Percentiles rank a stretch among this genome's conserved stretches.
Conservation (phyloP, 2,113 vertebrate genomes). For the Psettodes erumei region DNA sequence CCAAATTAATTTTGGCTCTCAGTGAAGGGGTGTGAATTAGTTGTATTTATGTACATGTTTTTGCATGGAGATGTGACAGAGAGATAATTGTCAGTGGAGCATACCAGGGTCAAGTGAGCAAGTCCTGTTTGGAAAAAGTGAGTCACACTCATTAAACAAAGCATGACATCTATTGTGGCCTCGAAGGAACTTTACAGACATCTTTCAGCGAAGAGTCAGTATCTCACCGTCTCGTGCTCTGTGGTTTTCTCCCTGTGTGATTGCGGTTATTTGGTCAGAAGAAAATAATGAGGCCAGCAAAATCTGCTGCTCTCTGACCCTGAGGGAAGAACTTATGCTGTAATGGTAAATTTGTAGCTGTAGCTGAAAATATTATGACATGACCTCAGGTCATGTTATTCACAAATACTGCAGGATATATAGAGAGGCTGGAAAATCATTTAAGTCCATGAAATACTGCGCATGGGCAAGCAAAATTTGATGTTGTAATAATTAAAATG, state of each 20-base stretch:
- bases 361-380: constrained; percentile 33
- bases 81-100: too few relatives aligned
- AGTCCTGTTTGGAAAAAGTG: background rate
- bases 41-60: background rate
- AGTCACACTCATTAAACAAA: background rate
- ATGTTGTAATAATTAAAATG: background rate
- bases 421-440: background rate
- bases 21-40: background rate
- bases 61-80: background rate
- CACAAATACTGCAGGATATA: too few relatives aligned
- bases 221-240: background rate
- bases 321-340: constrained; percentile 20
- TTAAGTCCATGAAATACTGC: background rate
- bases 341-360: constrained; percentile 10
- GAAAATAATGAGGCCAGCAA: constrained; percentile 35
- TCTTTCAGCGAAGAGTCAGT: background rate
- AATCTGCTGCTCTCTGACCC: constrained; percentile 21
- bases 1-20: background rate
- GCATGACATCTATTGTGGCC: background rate
- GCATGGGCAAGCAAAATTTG: background rate
- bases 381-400: constrained; percentile 32
- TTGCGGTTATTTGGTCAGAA: background rate
- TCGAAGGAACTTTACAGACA: background rate
- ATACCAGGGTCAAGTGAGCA: background rate
- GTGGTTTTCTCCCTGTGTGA: background rate